Evolutionary conservation across 2,113 vertebrate genomes (phyloP), one percentile per base, ranked within the genome.

Genomic region (Ellobius talpinus): DNA sequence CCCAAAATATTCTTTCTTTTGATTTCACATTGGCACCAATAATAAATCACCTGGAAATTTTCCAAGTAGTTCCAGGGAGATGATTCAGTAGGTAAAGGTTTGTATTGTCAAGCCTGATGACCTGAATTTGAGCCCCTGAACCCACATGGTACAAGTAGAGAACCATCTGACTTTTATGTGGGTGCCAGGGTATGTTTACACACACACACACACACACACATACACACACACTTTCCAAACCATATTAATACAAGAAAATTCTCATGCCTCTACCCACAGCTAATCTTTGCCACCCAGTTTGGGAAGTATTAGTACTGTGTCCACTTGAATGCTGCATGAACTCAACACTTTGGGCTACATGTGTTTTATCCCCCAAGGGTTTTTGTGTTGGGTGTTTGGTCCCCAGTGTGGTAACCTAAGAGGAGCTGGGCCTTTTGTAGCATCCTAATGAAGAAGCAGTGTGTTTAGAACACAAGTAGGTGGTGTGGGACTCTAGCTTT

Each of bases 291-390:
- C 52, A 42, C 13, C 16, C 29, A 42, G 2, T 11, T 26, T 4
- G 52, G 5, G 24, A 66, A 42, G 33, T 0, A 1, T 29, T 36
- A 3, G 36, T 45, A 50, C 10, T 5, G 7, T 39, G 6, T 8
- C 45, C 29, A 7, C 72, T 79, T 81, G 61, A 89, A 13, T 7
- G 14, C 16, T 8, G 9, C 39, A 45, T 45, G 52, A 72, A 74
- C 8, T 87, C 26, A 87, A 45, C 12, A 3, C 17, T 19, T 52
- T 36, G 36, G 36, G 29, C 1, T 52, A 36, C 42, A 26, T 63
- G 19, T 65, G 24, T 1, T 14, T 52, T 45, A 23, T 42, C 26
- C 4, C 19, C 45, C 26, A 74, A 63, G 17, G 24, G 68, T 52
- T 84, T 55, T 26, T 33, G 45, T 74, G 9, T 66, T 42, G 42